Percentiles rank a stretch among this genome's conserved stretches.
These are phyloP conservation scores for Eueides isabella DNA, from an alignment of 1,140 invertebrate genomes.

Conservation along the genomic window DNA sequence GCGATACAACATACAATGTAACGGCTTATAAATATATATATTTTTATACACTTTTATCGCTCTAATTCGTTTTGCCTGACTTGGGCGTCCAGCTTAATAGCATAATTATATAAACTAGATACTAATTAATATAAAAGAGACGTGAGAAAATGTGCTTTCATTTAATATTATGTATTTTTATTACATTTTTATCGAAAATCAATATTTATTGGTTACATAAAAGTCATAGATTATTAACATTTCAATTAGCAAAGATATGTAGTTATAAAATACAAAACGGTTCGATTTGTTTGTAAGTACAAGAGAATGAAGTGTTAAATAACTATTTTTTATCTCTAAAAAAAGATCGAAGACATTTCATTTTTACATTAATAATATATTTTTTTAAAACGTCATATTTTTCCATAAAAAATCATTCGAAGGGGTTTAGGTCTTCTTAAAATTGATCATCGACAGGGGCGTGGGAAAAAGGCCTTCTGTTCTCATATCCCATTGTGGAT, in stretches of 20 bases:
- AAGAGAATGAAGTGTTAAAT: no score
- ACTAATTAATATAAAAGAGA: slow-evolving; percentile 4
- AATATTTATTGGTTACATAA: neutral
- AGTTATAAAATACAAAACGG: neutral
- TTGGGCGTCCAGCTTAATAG: neutral
- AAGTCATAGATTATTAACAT: neutral
- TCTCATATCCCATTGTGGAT: slow-evolving; percentile 73
- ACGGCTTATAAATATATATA: neutral
- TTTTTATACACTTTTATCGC: neutral
- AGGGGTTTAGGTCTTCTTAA: slow-evolving; percentile 55
- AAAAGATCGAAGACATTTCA: neutral
- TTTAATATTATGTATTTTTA: slow-evolving; percentile 3
- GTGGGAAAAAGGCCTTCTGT: slow-evolving; percentile 80
- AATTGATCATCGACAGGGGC: slow-evolving; percentile 66
- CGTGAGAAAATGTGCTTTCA: slow-evolving; percentile 13
- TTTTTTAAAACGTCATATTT: neutral
- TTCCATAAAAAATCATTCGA: slow-evolving; percentile 19
- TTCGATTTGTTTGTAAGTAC: no score
- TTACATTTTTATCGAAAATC: slow-evolving; percentile 5
- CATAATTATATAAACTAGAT: slow-evolving; percentile 15
- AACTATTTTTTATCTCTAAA: no score
- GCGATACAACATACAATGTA: no score
- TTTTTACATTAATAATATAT: neutral
- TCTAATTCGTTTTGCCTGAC: neutral
- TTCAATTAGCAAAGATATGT: neutral